Base-by-base conservation (phyloP, 1,140 invertebrate genomes). In the Portunus trituberculatus region DNA sequence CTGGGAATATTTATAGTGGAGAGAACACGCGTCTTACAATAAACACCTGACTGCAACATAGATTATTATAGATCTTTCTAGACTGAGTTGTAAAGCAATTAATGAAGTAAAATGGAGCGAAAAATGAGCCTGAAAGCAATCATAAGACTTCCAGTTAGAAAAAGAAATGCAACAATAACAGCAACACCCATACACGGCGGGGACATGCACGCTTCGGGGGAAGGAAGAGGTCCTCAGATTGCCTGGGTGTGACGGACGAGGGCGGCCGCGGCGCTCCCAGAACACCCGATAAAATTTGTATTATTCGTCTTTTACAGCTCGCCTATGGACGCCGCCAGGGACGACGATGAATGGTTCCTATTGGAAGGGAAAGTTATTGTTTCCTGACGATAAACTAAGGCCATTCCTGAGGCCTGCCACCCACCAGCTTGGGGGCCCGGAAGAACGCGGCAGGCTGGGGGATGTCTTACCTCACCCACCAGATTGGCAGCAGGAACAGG, bases 241-340 rank as follows among this genome's bases (percentile, higher is more conserved):
- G 91, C 76, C 91, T 45, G 39, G 67, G 86, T 76, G 94, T 95
- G 94, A 95, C 94, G 88, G 48, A 92, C 94, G 89, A 90, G 94
- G 94, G 67, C 90, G 91, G 86, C 94, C 94, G 84, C 91, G 67
- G 84, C 89, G 90, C 67, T 86, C 94, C 82, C 89, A 91, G 89
- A 95, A 95, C 94, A 95, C 94, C 89, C 94, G 94, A 95, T 95
- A 95, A 95, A 91, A 95, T 95, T 95, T 95, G 94, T 95, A 95
- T 95, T 95, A 95, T 95, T 92, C 94, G 76, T 95, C 94, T 95
- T 95, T 95, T 95, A 95, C 94, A 95, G 94, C 94, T 95, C 82
- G 94, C 86, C 94, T 95, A 95, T 95, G 94, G 94, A 92, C 82
- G 90, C 94, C 82, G 89, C 94, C 90, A 48, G 89, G 93, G 88